These are phyloP conservation scores for Drosophila malerkotliana DNA, from an alignment of 1,140 invertebrate genomes.

Conservation along the genomic window DNA sequence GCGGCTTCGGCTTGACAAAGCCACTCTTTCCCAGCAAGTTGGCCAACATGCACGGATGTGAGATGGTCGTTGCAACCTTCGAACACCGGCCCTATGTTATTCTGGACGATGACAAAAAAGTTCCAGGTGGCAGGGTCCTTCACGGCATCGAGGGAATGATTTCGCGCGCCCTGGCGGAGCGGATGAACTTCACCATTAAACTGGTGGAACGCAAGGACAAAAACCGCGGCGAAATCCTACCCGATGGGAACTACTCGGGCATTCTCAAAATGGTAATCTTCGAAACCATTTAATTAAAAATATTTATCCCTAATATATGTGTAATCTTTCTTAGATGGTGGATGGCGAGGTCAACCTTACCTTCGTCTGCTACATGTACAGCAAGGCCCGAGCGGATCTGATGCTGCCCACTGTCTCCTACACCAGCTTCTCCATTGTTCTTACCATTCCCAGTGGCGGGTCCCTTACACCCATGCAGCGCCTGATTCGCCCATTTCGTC, in stretches of 20 bases:
- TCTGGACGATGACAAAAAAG: constrained; percentile 7
- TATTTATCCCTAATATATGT: neutral
- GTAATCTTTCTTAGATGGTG: constrained; percentile 48
- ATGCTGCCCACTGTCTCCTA: constrained; percentile 66
- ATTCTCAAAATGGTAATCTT: constrained; percentile 60
- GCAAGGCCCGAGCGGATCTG: constrained; percentile 37
- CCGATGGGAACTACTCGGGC: constrained; percentile 71
- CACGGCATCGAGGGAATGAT: constrained; percentile 70
- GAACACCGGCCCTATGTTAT: constrained; percentile 53
- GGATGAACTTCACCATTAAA: constrained; percentile 68
- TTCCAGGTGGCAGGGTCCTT: neutral
- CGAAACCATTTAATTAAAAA: neutral
- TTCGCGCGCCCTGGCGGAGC: constrained; percentile 45
- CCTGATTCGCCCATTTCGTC: constrained; percentile 54
- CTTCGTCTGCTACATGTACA: constrained; percentile 68
- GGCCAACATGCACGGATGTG: constrained; percentile 58
- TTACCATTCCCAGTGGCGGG: constrained; percentile 55
- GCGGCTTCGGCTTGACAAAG: constrained; percentile 6
- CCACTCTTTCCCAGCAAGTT: constrained; percentile 56
- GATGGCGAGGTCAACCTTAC: constrained; percentile 65
- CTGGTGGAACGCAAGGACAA: constrained; percentile 29
- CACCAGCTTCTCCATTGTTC: constrained; percentile 60
- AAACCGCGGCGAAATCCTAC: constrained; percentile 49
- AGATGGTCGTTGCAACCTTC: constrained; percentile 47
- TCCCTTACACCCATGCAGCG: constrained; percentile 59